Base-by-base conservation (phyloP, 2,888 invertebrate species). In the Sesamia inferens region DNA sequence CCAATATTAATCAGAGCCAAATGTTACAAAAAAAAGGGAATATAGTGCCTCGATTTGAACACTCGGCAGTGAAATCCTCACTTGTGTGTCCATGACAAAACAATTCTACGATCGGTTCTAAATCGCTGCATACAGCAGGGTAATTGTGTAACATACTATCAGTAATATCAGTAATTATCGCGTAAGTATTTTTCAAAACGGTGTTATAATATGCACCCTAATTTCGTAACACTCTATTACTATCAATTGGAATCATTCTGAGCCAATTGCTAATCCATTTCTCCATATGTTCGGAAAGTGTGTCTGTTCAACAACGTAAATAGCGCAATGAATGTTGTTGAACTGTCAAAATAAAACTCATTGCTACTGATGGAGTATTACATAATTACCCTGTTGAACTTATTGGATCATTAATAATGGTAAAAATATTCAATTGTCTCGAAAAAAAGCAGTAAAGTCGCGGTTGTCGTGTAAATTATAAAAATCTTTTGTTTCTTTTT, bases 401-500 rank as follows among this genome's bases (percentile, higher is more conserved):
- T 48, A 16, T 31, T 19, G 19, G 1, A 16, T 51, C 1, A 14
- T n/a, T n/a, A n/a, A n/a, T n/a, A n/a, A n/a, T n/a, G n/a, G n/a
- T n/a, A n/a, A n/a, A n/a, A n/a, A 39, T 24, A 42, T 54, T 39
- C 22, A 62, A 68, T 13, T 51, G 39, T 31, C 0, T 63, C 55
- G 44, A 73, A 51, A 68, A 68, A 39, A 55, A 65, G 19, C 57
- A 74, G 65, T 39, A 55, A 74, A 69, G 63, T 75, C 66, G 61
- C 1, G 58, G 78, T 69, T 19, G 16, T 71, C 59, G 75, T 58
- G 39, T 67, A 72, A 61, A 61, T 22, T 58, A 80, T 59, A 82
- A 64, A 64, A 67, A 47, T 51, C 58, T 59, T 59, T 69, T 51
- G 42, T 57, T 73, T 76, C 19, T 42, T 61, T 51, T 70, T 31